phyloP scores from a whole-genome alignment of 2,888 invertebrate species.

The Alentia gelatinosa region DNA sequence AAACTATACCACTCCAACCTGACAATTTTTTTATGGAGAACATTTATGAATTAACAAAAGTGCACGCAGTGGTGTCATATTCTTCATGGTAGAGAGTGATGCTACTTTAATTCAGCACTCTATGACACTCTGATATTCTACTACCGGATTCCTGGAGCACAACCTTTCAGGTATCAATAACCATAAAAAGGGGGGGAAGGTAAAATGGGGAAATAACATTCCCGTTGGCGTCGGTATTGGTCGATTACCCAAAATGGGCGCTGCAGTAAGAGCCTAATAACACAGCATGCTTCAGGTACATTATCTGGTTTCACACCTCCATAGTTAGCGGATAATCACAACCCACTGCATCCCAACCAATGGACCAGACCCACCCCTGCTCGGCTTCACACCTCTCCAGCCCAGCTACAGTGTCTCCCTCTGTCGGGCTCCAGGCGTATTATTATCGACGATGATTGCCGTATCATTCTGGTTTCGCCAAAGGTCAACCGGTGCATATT shows the following conservation, averaged over 20 bases:
- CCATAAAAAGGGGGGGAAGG: not conserved
- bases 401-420: not conserved
- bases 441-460: not conserved
- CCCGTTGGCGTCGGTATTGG: not conserved
- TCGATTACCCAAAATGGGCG: not conserved
- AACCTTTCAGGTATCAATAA: not conserved
- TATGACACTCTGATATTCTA: too few species aligned
- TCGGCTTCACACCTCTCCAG: not conserved
- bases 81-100: too few species aligned
- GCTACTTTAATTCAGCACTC: too few species aligned
- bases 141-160: too few species aligned
- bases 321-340: conserved; percentile 11
- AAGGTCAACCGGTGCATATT: conserved; percentile 1
- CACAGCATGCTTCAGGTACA: not conserved
- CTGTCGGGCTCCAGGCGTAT: not conserved
- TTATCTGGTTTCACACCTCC: conserved; percentile 42
- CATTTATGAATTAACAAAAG: too few species aligned
- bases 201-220: not conserved
- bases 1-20: too few species aligned
- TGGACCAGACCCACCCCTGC: not conserved
- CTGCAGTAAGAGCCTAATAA: not conserved
- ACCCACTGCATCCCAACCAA: not conserved
- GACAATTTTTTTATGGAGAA: too few species aligned
- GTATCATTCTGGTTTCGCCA: not conserved
- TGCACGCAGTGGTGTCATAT: too few species aligned